These are phyloP conservation scores for Shargacucullia verbasci DNA, from an alignment of 2,888 invertebrate genomes.

Conservation along the genomic window DNA sequence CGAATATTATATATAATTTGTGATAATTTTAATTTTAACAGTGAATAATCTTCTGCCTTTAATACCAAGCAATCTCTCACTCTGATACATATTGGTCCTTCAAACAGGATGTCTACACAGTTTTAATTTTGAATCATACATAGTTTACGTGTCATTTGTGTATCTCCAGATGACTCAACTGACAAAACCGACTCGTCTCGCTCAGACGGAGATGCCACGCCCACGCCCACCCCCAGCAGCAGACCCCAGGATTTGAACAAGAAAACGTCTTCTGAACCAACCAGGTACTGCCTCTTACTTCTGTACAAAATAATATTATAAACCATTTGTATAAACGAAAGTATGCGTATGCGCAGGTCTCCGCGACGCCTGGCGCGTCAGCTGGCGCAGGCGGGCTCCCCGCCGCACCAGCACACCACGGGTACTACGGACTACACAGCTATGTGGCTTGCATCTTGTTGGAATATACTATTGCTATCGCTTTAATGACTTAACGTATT, in stretches of 20 bases:
- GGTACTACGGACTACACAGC: constrained; percentile 16
- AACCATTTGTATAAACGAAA: neutral
- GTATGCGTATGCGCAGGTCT: constrained; percentile 56
- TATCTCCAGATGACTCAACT: constrained; percentile 74
- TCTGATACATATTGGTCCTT: too few relatives aligned
- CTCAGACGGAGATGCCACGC: constrained; percentile 71
- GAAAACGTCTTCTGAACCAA: constrained; percentile 68
- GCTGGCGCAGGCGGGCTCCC: constrained; percentile 79
- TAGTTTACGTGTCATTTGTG: neutral
- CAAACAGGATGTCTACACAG: too few relatives aligned
- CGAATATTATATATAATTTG: too few relatives aligned
- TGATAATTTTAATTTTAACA: too few relatives aligned
- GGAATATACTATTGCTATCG: too few relatives aligned
- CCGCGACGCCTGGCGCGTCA: constrained; percentile 81
- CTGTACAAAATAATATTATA: too few relatives aligned
- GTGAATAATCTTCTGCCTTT: too few relatives aligned
- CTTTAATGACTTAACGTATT: too few relatives aligned
- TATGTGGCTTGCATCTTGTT: too few relatives aligned
- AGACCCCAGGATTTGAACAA: constrained; percentile 76
- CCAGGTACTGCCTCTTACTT: constrained; percentile 55
- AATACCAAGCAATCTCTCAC: too few relatives aligned
- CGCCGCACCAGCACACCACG: constrained; percentile 59
- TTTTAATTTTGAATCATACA: too few relatives aligned
- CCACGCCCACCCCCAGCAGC: constrained; percentile 54
- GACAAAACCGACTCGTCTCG: constrained; percentile 81